Evolutionary conservation across 2,797 vertebrate genomes (phyloP), one percentile per base, ranked within the genome.

Genomic region (Helostoma temminkii): DNA sequence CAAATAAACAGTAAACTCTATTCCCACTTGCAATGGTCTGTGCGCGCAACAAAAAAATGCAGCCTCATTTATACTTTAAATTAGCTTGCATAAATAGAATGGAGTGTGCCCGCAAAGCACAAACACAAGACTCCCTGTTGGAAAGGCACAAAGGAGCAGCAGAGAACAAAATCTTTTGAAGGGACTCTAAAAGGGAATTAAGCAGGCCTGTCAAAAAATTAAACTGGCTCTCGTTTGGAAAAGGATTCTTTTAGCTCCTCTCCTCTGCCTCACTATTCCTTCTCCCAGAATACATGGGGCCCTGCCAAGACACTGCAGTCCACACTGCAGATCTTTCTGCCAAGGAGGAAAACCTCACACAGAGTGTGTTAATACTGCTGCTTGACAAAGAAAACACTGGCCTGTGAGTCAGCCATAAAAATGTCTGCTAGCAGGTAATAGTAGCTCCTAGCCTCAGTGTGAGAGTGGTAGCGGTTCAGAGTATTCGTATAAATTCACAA

Each of bases 121-220:
- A 87, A 89, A 89, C 66, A 78, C 74, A 66, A 61, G 71, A 61
- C 76, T 84, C 82, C 80, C 87, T 16, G 45, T 78, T 72, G 85
- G 65, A 85, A 48, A 85, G 65, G 61, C 84, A 88, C 86, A 90
- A 81, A 89, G 78, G 83, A 87, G 79, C 74, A 71, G 69, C 66
- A 55, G 78, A 80, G 74, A 85, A 87, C 76, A 71, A 75, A 81
- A 64, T 79, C 87, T 90, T 88, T 90, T 89, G 83, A 89, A 89
- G 85, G 73, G 62, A 74, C 63, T 87, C 74, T 91, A 81, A 90
- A 91, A 87, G 76, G 84, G 90, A 93, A 90, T 91, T 86, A 91
- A 89, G 83, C 84, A 77, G 74, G 87, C 67, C 88, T 86, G 89
- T 92, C 88, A 87, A 86, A 88, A 89, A 89, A 86, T 83, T 81